A percentile compares a stretch with the other conserved stretches of the same genome.
These are phyloP conservation scores for Rhyacichthys aspro DNA, from an alignment of 2,797 vertebrate species.

Conservation along the genomic window DNA sequence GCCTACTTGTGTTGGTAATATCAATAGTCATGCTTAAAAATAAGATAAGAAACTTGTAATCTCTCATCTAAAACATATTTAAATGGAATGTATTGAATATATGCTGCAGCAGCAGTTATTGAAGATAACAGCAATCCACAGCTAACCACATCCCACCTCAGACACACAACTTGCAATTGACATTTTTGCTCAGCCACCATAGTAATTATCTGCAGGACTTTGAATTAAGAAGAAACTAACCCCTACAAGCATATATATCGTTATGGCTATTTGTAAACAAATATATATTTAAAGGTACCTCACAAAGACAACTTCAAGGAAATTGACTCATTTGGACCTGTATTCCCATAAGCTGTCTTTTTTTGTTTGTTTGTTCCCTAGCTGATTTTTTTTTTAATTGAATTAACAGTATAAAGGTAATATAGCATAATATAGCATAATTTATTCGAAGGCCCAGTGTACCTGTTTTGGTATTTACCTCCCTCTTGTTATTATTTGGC, in stretches of 20 bases:
- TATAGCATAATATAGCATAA: no score
- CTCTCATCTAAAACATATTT: not conserved
- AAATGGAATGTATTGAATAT: conserved; percentile 65
- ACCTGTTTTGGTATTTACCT: not conserved
- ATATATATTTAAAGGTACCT: conserved; percentile 10
- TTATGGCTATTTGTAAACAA: conserved; percentile 55
- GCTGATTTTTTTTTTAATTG: not conserved
- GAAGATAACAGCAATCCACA: no score
- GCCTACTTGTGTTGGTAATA: no score
- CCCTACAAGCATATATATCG: conserved; percentile 3
- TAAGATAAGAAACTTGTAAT: not conserved
- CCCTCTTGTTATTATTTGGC: conserved; percentile 71
- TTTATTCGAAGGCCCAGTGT: not conserved
- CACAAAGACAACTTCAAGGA: conserved; percentile 11
- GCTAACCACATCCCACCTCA: not conserved
- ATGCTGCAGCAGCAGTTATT: not conserved
- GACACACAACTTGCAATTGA: not conserved
- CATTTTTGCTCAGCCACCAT: not conserved
- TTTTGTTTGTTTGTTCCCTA: conserved; percentile 3
- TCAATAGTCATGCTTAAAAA: no score
- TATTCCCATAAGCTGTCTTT: not conserved
- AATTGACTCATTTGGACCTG: conserved; percentile 5
- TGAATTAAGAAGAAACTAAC: not conserved
- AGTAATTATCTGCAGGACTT: not conserved
- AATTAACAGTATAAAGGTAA: not conserved